Base-by-base conservation (phyloP, 2,888 invertebrate species). In the Salpingus planirostris region DNA sequence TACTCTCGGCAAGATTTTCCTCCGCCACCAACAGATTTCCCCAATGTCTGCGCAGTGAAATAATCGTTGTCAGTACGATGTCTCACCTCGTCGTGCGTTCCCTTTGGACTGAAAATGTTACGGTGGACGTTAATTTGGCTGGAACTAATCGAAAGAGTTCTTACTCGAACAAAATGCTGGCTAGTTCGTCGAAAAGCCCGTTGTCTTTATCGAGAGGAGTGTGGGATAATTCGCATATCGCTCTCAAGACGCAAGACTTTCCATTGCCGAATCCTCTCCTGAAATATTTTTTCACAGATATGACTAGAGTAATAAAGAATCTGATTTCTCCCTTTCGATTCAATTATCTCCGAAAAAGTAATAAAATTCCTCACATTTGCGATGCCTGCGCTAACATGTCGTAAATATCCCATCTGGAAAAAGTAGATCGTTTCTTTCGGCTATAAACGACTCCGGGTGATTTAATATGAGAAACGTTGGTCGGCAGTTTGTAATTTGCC, bases 81-180 rank as follows among this genome's bases (percentile, higher is more conserved):
- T 21, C 47, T 42, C 32, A 60, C 38, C 40, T 47, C 44, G 38
- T 60, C 58, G 24, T 49, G 48, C 8, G 64, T 60, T 18, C 59
- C 50, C 0, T 68, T 67, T 2, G 72, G 71, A 8, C 71, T 71
- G 40, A 26, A 62, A 34, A 13, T 21, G 3, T 12, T 13, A 3
- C 10, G 3, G 11, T 13, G 14, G n/a, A 27, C 8, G 10, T 15
- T 10, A 13, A 15, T 10, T 13, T 8, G 8, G 8, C 11, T 12
- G 8, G 10, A 11, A 15, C 28, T 15, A 3, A 4, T 13, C 6
- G 13, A 6, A 22, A 6, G 2, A 15, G 13, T 18, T 66, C 76
- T 73, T 63, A 84, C 84, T 80, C 80, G 26, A 84, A 66, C 13
- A 80, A 62, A 47, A 76, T 74, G 38, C 72, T 73, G 21, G 80